A percentile compares a stretch with the other conserved stretches of the same genome.
Conservation (phyloP, 2,113 vertebrate genomes). For the Tor tambroides region DNA sequence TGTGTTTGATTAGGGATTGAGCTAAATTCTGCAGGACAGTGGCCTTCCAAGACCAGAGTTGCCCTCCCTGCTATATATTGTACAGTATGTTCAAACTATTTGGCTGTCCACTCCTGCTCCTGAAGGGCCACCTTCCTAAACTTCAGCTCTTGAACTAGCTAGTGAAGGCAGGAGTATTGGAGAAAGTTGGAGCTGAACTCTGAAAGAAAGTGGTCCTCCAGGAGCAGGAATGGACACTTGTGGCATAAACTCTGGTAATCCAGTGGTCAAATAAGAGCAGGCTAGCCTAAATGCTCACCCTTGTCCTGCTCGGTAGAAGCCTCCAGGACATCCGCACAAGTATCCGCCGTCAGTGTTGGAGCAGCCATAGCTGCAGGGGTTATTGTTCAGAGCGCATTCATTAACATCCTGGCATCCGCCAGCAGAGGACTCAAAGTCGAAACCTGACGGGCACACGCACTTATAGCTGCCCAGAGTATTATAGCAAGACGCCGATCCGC, state of each 20-base stretch:
- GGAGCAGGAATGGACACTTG: not conserved
- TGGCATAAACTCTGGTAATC: not conserved
- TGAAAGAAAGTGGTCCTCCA: not conserved
- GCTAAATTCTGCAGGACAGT: no score
- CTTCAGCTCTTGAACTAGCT: no score
- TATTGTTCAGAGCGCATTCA: conserved; percentile 77
- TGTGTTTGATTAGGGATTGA: no score
- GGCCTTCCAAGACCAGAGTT: no score
- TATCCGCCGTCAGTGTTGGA: conserved; percentile 93
- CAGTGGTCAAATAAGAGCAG: not conserved
- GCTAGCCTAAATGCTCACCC: conserved; percentile 78
- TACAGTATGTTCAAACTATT: not conserved
- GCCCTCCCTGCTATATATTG: not conserved
- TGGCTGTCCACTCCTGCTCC: not conserved
- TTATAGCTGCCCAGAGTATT: conserved; percentile 94
- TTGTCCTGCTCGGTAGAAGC: conserved; percentile 91
- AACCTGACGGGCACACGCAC: conserved; percentile 92
- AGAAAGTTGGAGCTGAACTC: not conserved
- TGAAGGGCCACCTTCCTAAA: no score
- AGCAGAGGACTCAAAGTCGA: conserved; percentile 82
- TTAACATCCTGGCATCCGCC: conserved; percentile 91
- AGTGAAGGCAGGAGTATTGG: not conserved
- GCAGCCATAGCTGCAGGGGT: conserved; percentile 91
- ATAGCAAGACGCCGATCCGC: conserved; percentile 90
- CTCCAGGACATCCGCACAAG: conserved; percentile 88